Evolutionary conservation across 2,113 vertebrate species (phyloP), one percentile per base, ranked within the genome.

Genomic region (Xenopus borealis): DNA sequence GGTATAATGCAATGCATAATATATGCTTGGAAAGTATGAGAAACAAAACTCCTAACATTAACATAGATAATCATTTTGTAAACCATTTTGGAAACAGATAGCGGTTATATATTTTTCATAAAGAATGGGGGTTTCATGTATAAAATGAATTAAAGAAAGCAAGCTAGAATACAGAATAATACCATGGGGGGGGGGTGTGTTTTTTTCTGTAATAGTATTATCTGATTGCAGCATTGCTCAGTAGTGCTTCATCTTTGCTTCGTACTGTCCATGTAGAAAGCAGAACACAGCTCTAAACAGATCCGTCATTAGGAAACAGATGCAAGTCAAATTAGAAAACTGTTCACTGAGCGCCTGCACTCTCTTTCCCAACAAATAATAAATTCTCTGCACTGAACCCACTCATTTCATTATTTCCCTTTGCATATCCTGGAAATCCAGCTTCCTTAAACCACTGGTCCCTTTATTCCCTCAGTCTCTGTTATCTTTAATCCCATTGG

Each of bases 231-330:
- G 50, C 33, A 58, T 18, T 44, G 55, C n/a, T 33, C 18, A 50
- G 44, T 27, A 50, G 44, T 71, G 55, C 62, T 62, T 62, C 58
- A 62, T 58, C 68, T 20, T 27, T 20, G 33, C 69, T 17, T 50
- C 33, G 17, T 47, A 71, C 33, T 20, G 12, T 62, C 23, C 62
- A 44, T 18, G 33, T 20, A 33, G 9, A 66, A 57, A 66, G n/a
- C 47, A 72, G 46, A 72, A 18, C n/a, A 23, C 71, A 72, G 66
- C 14, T 58, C 53, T 45, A 61, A 73, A 67, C 64, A 59, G 33
- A 74, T 30, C 12, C 61, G 18, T 47, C 72, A 67, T 75, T 67
- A 68, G 53, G 19, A 75, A 67, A 62, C 64, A 68, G 64, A 75
- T 67, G 53, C 40, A 68, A 67, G 65, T 18, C 40, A 30, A 20